phyloP scores from a whole-genome alignment of 2,888 invertebrate genomes.

The Mantis religiosa region DNA sequence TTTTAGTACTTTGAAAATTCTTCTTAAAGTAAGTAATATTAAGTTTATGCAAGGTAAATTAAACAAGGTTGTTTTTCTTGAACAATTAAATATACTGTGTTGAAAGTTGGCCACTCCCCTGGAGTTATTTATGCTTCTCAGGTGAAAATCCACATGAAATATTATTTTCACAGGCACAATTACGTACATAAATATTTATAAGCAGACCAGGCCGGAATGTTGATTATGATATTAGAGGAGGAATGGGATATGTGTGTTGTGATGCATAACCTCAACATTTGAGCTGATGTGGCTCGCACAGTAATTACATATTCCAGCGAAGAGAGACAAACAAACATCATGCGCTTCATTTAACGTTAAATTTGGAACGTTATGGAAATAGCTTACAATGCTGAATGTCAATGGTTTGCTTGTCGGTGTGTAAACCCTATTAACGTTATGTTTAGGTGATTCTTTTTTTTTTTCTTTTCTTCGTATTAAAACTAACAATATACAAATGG shows the following conservation, averaged over 20 bases:
- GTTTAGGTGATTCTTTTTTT: neutral
- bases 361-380: neutral
- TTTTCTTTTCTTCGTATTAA: neutral
- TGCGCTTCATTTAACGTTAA: neutral
- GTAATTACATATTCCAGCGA: neutral
- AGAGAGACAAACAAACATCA: neutral
- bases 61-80: no score
- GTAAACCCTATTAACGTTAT: neutral
- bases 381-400: neutral
- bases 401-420: neutral
- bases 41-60: no score
- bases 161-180: no score
- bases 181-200: neutral
- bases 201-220: neutral
- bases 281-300: neutral
- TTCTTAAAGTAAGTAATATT: no score
- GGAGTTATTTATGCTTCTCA: no score
- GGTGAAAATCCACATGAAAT: no score
- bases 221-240: neutral
- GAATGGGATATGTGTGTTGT: neutral
- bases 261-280: no score
- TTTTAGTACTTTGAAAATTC: no score
- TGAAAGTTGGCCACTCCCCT: no score
- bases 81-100: no score
- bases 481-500: neutral